Evolutionary conservation across 2,797 vertebrate genomes (phyloP).

Genomic region (Tympanoctomys barrerae): DNA sequence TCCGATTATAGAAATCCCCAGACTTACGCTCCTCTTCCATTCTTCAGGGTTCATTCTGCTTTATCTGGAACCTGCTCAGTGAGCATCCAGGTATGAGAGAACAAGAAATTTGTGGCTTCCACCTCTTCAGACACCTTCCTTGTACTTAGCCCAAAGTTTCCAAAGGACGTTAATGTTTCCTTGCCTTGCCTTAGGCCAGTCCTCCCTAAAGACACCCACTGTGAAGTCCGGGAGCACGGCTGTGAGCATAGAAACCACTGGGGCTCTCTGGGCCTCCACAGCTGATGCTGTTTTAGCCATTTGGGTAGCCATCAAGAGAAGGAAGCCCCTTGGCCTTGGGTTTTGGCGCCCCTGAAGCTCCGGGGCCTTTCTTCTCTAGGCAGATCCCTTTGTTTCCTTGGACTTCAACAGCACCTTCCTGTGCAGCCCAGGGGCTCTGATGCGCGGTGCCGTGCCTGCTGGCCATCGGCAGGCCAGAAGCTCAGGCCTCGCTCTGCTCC

Average conservation of each 20-base stretch:
- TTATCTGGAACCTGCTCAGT: neutral
- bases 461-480: neutral
- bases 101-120: neutral
- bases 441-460: neutral
- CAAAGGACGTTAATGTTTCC: accelerated
- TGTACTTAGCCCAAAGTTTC: neutral
- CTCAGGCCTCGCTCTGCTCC: neutral
- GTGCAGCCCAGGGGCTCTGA: neutral
- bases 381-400: neutral
- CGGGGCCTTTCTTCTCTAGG: neutral
- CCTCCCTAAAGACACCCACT: neutral
- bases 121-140: neutral
- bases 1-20: neutral
- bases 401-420: neutral
- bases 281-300: neutral
- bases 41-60: neutral
- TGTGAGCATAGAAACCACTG: neutral
- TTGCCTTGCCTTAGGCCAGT: neutral
- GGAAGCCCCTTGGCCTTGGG: neutral
- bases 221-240: neutral
- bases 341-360: neutral
- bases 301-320: neutral
- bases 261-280: neutral
- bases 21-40: neutral
- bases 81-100: neutral